phyloP scores from a whole-genome alignment of 2,888 invertebrate genomes.

The Pristionchus arcanus region DNA sequence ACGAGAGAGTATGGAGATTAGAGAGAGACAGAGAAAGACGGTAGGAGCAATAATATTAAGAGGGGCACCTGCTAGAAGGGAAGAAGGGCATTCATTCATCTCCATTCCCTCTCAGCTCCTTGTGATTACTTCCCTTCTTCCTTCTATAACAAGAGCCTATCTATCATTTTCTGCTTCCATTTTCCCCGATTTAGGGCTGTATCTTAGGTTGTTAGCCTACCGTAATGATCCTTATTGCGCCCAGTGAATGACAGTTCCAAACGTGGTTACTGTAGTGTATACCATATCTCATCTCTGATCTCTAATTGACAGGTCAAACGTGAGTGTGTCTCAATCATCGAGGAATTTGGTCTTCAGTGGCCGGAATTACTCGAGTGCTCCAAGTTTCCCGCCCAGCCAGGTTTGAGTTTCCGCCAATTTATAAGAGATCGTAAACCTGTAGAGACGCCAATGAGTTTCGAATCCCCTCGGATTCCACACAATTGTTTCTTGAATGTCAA shows the following conservation, averaged over 20 bases:
- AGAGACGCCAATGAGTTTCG: too few relatives aligned
- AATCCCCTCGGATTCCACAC: too few relatives aligned
- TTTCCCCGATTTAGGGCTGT: not conserved
- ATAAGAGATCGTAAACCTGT: not conserved
- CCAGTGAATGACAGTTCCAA: not conserved
- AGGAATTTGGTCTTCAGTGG: constrained; percentile 85
- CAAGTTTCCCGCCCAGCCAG: constrained; percentile 85
- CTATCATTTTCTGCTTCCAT: not conserved
- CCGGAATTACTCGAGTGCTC: constrained; percentile 88
- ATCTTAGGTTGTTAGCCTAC: not conserved
- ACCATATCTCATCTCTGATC: not conserved
- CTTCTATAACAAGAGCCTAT: not conserved
- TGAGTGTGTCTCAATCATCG: constrained; percentile 87
- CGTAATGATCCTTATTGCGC: not conserved
- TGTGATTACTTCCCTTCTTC: constrained; percentile 9
- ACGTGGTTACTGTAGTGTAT: not conserved
- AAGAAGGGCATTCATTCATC: constrained; percentile 42
- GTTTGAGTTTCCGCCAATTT: not conserved
- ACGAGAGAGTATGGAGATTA: not conserved
- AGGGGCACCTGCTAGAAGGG: constrained; percentile 23
- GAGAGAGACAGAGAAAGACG: constrained; percentile 12
- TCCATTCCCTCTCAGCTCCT: not conserved
- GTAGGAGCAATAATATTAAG: constrained; percentile 30
- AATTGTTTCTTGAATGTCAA: too few relatives aligned
- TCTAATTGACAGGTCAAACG: constrained; percentile 70